phyloP scores from a whole-genome alignment of 1,140 invertebrate genomes.

The Zaprionus vittiger region DNA sequence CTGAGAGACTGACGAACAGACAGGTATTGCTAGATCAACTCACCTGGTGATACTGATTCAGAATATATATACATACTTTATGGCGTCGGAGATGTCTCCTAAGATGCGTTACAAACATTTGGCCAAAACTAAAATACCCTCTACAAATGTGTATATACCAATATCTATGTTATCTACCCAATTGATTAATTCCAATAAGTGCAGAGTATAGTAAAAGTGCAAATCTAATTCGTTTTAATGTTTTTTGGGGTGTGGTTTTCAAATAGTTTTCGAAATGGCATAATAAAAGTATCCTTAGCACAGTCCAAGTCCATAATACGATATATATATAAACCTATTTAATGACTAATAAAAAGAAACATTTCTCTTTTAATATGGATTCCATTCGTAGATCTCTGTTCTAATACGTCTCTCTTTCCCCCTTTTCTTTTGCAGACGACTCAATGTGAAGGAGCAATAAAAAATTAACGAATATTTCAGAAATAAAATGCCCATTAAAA shows the following conservation, averaged over 20 bases:
- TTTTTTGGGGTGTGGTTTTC: neutral
- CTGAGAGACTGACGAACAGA: too few relatives aligned
- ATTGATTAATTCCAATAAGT: neutral
- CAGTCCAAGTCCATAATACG: neutral
- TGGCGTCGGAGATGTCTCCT: too few relatives aligned
- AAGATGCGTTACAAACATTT: too few relatives aligned
- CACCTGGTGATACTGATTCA: too few relatives aligned
- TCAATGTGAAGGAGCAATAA: neutral
- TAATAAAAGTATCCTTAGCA: neutral
- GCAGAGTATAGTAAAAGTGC: neutral
- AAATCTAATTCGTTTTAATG: neutral
- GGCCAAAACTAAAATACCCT: too few relatives aligned
- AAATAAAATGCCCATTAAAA: neutral
- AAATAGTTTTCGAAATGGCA: neutral
- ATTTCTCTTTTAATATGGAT: neutral
- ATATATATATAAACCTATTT: neutral
- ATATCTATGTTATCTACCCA: neutral
- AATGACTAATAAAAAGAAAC: neutral
- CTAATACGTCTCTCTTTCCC: neutral
- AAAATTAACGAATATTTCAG: neutral
- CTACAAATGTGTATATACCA: too few relatives aligned
- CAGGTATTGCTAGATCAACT: too few relatives aligned
- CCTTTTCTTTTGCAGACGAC: conserved; percentile 3
- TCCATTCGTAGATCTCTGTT: neutral
- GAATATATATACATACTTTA: too few relatives aligned